Base-by-base conservation (phyloP, 1,140 invertebrate genomes). In the Drosophila parabipectinata region DNA sequence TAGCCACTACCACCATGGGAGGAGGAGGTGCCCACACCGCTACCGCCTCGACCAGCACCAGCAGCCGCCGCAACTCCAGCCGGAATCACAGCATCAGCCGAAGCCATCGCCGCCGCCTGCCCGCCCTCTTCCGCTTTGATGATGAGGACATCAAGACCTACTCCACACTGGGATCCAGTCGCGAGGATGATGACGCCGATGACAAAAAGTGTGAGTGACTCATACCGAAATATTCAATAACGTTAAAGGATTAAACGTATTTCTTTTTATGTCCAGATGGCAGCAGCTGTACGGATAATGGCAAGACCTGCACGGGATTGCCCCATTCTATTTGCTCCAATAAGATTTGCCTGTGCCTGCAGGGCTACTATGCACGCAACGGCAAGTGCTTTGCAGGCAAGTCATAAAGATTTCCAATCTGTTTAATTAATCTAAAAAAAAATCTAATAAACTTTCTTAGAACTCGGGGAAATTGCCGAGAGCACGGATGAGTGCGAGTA, bases 401-500 rank as follows among this genome's bases (percentile, higher is more conserved):
- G 72, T 57, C 4, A 12, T 32, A 14, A 2, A 7, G 1, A n/a
- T 26, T 10, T 12, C n/a, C 9, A 0, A 7, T 4, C 12, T 4
- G 0, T 2, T 7, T 10, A 5, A 4, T 7, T 10, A 12, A 57
- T 6, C 0, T 15, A 15, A 15, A 15, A 15, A 15, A 15, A 15
- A 15, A 15, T 15, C 39, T 4, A 37, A 5, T 1, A 7, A n/a
- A 32, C 8, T 9, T 48, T 8, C 14, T 2, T 39, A 91, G 91
- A 92, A 67, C 71, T 92, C n/a, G 90, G 91, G 2, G 90, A 92
- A 83, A 90, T 91, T 82, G 91, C 91, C 26, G 88, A 92, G 73
- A 91, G 90, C 64, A 77, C 75, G 32, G 77, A 89, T n/a, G 87
- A 90, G 58, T 92, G 90, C 61, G 90, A 90, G 61, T 77, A 85